phyloP scores from a whole-genome alignment of 2,888 invertebrate genomes.

The Ypsolopha scabrella region DNA sequence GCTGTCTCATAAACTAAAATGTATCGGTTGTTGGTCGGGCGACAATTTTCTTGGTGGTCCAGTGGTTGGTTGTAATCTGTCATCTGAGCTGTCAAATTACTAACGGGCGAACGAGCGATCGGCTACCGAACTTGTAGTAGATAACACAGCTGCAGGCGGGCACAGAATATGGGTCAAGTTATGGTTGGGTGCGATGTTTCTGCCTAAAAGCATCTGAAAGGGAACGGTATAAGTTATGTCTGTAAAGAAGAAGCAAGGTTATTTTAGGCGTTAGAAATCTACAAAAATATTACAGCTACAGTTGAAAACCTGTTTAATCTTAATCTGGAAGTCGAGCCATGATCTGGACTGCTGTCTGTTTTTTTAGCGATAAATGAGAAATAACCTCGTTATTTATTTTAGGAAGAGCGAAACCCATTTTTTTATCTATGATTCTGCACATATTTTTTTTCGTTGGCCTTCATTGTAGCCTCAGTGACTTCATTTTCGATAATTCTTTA shows the following conservation, averaged over 20 bases:
- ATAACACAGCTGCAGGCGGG: constrained; percentile 39
- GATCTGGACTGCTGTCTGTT: no score
- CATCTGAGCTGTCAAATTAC: constrained; percentile 70
- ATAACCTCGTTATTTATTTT: no score
- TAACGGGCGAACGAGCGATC: constrained; percentile 67
- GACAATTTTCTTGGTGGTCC: constrained; percentile 64
- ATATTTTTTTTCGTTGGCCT: no score
- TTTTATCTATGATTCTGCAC: no score
- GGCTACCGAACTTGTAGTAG: constrained; percentile 67
- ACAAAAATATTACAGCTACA: no score
- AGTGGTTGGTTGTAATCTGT: constrained; percentile 57
- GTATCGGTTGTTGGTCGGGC: constrained; percentile 40
- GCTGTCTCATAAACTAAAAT: constrained; percentile 51
- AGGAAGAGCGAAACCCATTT: no score
- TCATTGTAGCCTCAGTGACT: no score
- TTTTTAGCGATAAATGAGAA: no score
- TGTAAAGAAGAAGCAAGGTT: background rate
- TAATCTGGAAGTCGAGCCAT: no score
- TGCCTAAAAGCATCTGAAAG: background rate
- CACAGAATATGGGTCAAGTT: background rate
- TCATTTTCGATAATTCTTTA: no score
- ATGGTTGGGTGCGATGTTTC: background rate
- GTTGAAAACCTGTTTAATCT: no score
- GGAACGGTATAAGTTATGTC: background rate
- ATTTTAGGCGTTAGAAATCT: no score